Conservation (phyloP, 2,113 vertebrate genomes). For the Pristiophorus japonicus region DNA sequence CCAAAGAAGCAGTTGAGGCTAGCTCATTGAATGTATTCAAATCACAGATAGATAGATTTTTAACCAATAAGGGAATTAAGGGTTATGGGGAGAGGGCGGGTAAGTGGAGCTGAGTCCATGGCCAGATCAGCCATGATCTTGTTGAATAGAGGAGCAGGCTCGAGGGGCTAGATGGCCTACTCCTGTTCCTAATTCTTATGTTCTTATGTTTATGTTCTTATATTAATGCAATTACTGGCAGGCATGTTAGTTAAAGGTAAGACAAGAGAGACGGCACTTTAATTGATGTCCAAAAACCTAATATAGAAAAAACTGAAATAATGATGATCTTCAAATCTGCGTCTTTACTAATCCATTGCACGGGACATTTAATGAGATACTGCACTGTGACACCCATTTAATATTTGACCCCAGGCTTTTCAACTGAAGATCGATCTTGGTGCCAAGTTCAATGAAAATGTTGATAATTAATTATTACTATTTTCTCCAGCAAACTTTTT, state of each 20-base stretch:
- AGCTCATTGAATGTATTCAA: no score
- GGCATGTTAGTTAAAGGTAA: background rate
- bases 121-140: no score
- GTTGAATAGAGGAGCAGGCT: no score
- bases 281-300: background rate
- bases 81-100: no score
- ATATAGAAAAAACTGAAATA: background rate
- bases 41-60: no score
- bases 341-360: background rate
- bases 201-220: no score
- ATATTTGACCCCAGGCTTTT: background rate
- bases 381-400: background rate
- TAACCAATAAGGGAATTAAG: no score
- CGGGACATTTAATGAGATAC: background rate
- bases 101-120: no score
- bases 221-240: background rate
- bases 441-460: background rate
- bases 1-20: no score
- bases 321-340: background rate
- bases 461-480: background rate
- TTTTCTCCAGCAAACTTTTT: background rate
- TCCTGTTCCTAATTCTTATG: no score
- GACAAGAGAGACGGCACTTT: background rate
- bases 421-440: background rate
- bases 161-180: no score